Evolutionary conservation across 1,140 invertebrate genomes (phyloP).

Genomic region (Cataglyphis hispanica): DNA sequence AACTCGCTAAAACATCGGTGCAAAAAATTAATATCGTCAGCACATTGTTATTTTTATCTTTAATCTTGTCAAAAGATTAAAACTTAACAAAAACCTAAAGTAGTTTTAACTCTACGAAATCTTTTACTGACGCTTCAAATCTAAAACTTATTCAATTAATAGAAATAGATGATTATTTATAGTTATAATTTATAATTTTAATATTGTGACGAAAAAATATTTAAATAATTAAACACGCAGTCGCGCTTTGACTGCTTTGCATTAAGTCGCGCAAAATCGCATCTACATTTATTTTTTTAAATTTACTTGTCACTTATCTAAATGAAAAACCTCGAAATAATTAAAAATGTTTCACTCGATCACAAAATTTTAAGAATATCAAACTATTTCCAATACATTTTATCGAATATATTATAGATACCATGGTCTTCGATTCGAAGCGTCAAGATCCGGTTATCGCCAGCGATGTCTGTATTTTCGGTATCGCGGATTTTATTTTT

Average conservation of each 20-base stretch:
- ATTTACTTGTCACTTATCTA: neutral
- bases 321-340: neutral
- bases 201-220: neutral
- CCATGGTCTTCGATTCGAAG: constrained; percentile 34
- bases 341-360: neutral
- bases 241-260: neutral
- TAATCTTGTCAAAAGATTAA: neutral
- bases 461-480: constrained; percentile 11
- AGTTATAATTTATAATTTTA: too few species aligned
- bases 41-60: neutral
- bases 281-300: neutral
- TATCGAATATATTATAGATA: neutral
- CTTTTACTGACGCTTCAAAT: neutral
- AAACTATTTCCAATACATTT: neutral
- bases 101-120: constrained; percentile 4
- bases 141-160: neutral
- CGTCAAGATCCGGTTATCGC: constrained; percentile 5
- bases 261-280: neutral
- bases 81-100: neutral
- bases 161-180: neutral
- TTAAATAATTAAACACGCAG: neutral
- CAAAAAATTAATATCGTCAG: neutral
- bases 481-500: constrained; percentile 78
- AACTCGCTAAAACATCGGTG: constrained; percentile 77
- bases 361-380: neutral